These are phyloP conservation scores for Drosophila nr. medialis DNA, from an alignment of 2,888 invertebrate genomes.

Conservation along the genomic window DNA sequence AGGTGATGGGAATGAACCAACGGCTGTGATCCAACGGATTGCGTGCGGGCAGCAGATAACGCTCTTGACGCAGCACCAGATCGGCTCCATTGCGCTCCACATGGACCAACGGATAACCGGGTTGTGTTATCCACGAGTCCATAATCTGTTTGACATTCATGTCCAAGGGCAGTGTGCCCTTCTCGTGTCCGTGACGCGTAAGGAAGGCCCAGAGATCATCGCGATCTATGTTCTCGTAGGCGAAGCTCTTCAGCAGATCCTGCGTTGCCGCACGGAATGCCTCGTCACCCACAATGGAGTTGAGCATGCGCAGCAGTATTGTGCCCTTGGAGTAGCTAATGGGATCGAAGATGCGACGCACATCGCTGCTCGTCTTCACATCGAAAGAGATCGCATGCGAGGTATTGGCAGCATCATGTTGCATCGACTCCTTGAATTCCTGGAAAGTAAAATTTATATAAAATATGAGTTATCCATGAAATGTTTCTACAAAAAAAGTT, in stretches of 20 bases:
- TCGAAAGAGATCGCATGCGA: slow-evolving; percentile 89
- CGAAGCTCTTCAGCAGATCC: slow-evolving; percentile 85
- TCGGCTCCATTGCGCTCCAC: slow-evolving; percentile 85
- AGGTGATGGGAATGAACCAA: slow-evolving; percentile 84
- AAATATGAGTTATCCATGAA: background rate
- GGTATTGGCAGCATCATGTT: slow-evolving; percentile 87
- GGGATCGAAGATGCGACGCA: slow-evolving; percentile 89
- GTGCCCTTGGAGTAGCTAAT: slow-evolving; percentile 91
- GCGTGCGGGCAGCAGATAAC: slow-evolving; percentile 81
- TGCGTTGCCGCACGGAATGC: slow-evolving; percentile 86
- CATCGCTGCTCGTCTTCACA: slow-evolving; percentile 87
- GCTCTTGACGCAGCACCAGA: slow-evolving; percentile 81
- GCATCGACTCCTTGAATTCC: slow-evolving; percentile 87
- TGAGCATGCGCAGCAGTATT: slow-evolving; percentile 90
- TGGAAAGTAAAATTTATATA: background rate
- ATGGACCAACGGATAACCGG: slow-evolving; percentile 89
- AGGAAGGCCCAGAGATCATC: slow-evolving; percentile 89
- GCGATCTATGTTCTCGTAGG: slow-evolving; percentile 87
- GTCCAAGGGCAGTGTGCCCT: slow-evolving; percentile 82
- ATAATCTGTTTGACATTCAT: slow-evolving; percentile 87
- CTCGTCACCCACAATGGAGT: slow-evolving; percentile 88
- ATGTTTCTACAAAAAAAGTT: too few relatives aligned
- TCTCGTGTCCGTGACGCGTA: slow-evolving; percentile 86
- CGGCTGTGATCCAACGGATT: slow-evolving; percentile 78
- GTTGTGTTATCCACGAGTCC: slow-evolving; percentile 89